These are phyloP conservation scores for Psettodes erumei DNA, from an alignment of 2,113 vertebrate species.

Conservation along the genomic window DNA sequence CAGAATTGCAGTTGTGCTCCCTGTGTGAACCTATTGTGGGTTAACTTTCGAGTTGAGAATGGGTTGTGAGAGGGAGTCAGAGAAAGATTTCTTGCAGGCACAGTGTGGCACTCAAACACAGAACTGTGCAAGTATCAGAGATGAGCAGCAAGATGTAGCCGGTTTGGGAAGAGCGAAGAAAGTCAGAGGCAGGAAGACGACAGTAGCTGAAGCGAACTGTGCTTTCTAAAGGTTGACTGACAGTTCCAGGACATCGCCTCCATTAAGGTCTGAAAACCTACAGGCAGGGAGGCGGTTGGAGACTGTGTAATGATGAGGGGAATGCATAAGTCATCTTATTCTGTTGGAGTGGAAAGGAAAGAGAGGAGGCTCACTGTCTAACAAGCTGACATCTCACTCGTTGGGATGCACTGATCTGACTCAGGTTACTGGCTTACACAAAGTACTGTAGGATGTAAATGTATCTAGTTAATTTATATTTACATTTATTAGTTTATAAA, in stretches of 20 bases:
- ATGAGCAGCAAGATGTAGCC: slow-evolving; percentile 1
- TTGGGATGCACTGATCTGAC: background rate
- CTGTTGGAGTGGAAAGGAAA: background rate
- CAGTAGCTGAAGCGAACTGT: slow-evolving; percentile 13
- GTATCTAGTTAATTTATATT: background rate
- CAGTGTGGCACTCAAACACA: slow-evolving; percentile 13
- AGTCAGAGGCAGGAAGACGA: slow-evolving; percentile 27
- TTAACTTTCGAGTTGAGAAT: background rate
- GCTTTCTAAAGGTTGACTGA: slow-evolving; percentile 36
- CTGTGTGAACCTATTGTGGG: background rate
- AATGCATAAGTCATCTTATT: slow-evolving; percentile 5
- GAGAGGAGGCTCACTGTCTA: background rate
- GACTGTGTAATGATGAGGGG: slow-evolving; percentile 13
- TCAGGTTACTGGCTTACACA: background rate
- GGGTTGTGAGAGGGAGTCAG: background rate
- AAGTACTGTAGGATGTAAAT: background rate
- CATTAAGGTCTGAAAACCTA: slow-evolving; percentile 31
- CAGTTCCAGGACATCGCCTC: slow-evolving; percentile 46
- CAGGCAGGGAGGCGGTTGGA: slow-evolving; percentile 29
- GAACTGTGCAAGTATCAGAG: background rate
- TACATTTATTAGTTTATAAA: background rate
- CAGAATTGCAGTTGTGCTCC: background rate
- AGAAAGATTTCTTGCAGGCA: slow-evolving; percentile 1
- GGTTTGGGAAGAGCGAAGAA: background rate
- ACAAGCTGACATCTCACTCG: slow-evolving; percentile 1